phyloP scores from a whole-genome alignment of 2,797 vertebrate species.

The Muscicapa comitata region DNA sequence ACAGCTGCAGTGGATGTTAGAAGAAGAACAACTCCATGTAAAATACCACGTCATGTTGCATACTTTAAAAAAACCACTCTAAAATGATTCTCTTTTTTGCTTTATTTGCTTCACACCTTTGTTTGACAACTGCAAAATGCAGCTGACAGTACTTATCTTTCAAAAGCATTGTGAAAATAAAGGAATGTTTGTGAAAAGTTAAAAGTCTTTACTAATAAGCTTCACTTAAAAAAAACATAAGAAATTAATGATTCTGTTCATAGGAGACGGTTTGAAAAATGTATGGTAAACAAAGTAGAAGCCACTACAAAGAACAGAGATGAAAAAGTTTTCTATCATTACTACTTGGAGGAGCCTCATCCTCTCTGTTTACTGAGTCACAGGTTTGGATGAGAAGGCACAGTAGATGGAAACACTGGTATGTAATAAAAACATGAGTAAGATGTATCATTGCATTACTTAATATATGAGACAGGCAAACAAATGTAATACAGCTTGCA shows the following conservation, averaged over 20 bases:
- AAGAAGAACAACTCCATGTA: background rate
- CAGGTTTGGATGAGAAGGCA: background rate
- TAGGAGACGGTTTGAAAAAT: background rate
- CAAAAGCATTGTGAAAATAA: background rate
- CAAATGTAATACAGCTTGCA: background rate
- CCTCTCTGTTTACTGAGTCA: background rate
- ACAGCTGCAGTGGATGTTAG: background rate
- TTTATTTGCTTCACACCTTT: background rate
- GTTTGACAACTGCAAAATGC: background rate
- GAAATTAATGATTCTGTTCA: background rate
- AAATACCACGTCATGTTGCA: background rate
- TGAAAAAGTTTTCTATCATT: background rate
- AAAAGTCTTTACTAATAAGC: background rate
- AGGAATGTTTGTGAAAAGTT: background rate
- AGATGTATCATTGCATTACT: background rate
- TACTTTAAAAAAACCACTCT: background rate
- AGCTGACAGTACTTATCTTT: background rate
- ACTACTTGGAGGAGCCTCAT: background rate
- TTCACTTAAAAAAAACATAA: background rate
- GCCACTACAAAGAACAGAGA: background rate
- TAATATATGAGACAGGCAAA: background rate
- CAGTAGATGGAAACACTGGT: background rate
- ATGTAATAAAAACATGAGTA: background rate
- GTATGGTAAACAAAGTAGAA: background rate
- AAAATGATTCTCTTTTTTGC: background rate